Conservation (phyloP, 2,888 invertebrate species). For the Andrena hattorfiana region DNA sequence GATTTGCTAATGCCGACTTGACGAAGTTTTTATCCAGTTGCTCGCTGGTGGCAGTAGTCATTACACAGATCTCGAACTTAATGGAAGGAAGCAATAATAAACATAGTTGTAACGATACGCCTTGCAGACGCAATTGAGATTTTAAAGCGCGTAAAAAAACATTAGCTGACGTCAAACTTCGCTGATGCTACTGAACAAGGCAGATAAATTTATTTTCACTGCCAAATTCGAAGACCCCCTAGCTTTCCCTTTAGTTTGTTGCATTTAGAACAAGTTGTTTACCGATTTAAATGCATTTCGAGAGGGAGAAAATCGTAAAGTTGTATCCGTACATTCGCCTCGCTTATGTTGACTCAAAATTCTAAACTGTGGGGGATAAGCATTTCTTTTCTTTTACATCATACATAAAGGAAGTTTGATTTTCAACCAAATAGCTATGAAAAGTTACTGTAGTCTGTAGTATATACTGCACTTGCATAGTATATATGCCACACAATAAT, state of each 20-base stretch:
- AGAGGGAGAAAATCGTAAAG: neutral
- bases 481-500: too few relatives aligned
- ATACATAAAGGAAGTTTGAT: too few relatives aligned
- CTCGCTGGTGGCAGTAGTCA: too few relatives aligned
- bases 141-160: slow-evolving; percentile 39
- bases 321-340: neutral
- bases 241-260: slow-evolving; percentile 17
- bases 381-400: too few relatives aligned
- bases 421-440: too few relatives aligned
- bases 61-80: slow-evolving; percentile 2
- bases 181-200: neutral
- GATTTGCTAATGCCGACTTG: too few relatives aligned
- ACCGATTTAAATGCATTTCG: neutral
- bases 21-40: too few relatives aligned
- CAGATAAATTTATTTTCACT: slow-evolving; percentile 38
- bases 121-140: neutral
- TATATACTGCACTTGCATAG: too few relatives aligned
- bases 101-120: neutral
- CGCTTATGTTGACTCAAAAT: too few relatives aligned
- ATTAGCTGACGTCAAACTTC: slow-evolving; percentile 56
- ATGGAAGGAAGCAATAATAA: slow-evolving; percentile 22
- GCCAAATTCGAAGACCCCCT: neutral
- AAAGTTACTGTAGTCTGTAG: too few relatives aligned
- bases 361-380: too few relatives aligned
- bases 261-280: neutral